phyloP scores from a whole-genome alignment of 2,888 invertebrate genomes.

The Patella pellucida region DNA sequence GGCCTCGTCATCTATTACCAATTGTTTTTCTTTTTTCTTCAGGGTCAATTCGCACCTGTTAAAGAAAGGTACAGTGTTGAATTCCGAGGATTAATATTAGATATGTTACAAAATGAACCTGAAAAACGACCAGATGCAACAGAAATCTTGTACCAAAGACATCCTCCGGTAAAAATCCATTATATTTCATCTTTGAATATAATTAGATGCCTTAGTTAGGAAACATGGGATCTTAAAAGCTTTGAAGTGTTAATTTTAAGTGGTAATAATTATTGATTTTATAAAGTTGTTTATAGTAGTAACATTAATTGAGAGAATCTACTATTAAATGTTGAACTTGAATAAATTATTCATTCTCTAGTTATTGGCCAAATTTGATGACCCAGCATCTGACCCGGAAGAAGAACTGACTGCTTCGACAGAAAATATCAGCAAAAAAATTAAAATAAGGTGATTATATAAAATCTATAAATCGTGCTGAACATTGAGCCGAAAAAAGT shows the following conservation, averaged over 20 bases:
- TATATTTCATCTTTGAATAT: no score
- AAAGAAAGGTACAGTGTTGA: slow-evolving; percentile 78
- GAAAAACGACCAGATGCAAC: slow-evolving; percentile 77
- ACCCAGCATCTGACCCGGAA: slow-evolving; percentile 57
- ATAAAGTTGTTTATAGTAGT: no score
- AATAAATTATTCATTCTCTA: slow-evolving; percentile 26
- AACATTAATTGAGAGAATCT: neutral
- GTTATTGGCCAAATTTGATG: slow-evolving; percentile 57
- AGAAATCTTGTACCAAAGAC: slow-evolving; percentile 74
- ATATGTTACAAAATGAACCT: slow-evolving; percentile 78
- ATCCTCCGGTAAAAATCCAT: slow-evolving; percentile 59
- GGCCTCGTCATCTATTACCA: neutral
- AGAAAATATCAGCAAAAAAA: slow-evolving; percentile 48
- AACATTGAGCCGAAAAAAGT: no score
- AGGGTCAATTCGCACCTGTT: slow-evolving; percentile 80
- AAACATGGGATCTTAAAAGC: no score
- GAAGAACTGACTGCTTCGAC: slow-evolving; percentile 51
- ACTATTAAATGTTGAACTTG: neutral
- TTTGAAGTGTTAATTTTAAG: no score
- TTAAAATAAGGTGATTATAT: slow-evolving; percentile 50
- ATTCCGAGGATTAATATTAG: slow-evolving; percentile 77
- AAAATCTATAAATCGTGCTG: neutral
- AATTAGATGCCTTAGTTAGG: no score
- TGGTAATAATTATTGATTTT: no score
- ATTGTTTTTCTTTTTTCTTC: slow-evolving; percentile 14